Evolutionary conservation across 2,888 invertebrate species (phyloP).

Genomic region (Tenthredo mesomela): DNA sequence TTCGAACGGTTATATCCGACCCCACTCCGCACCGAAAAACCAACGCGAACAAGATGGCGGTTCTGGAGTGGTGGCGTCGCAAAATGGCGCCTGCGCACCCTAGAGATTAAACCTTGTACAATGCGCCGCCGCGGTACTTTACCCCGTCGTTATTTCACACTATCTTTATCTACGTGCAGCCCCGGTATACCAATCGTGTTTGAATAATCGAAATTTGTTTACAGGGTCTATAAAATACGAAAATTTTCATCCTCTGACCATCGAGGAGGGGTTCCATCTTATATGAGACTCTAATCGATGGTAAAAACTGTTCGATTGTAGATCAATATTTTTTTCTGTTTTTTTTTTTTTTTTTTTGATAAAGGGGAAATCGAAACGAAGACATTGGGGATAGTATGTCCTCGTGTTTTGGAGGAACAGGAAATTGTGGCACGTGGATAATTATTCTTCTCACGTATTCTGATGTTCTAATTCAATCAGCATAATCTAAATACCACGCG

Average conservation of each 20-base stretch:
- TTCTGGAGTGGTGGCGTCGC: constrained; percentile 59
- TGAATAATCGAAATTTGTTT: no score
- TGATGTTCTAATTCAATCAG: no score
- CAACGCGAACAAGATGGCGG: constrained; percentile 69
- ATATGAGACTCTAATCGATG: no score
- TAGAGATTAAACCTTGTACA: not conserved
- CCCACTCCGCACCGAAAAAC: constrained; percentile 62
- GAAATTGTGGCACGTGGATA: no score
- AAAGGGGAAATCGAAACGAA: not conserved
- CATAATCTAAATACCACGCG: not conserved
- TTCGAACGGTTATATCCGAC: constrained; percentile 73
- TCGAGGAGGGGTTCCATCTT: no score
- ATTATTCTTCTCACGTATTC: no score
- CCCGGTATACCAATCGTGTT: no score
- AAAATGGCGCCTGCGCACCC: constrained; percentile 73
- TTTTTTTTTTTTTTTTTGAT: not conserved
- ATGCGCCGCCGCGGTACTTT: constrained; percentile 2
- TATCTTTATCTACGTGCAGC: not conserved
- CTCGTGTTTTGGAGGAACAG: no score
- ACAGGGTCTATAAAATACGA: not conserved
- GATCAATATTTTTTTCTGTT: not conserved
- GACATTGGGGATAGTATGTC: not conserved
- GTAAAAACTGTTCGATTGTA: no score
- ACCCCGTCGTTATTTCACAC: constrained; percentile 59
- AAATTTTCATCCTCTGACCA: not conserved